Evolutionary conservation across 2,113 vertebrate genomes (phyloP), one percentile per base, ranked within the genome.

Genomic region (Campylorhamphus procurvoides): DNA sequence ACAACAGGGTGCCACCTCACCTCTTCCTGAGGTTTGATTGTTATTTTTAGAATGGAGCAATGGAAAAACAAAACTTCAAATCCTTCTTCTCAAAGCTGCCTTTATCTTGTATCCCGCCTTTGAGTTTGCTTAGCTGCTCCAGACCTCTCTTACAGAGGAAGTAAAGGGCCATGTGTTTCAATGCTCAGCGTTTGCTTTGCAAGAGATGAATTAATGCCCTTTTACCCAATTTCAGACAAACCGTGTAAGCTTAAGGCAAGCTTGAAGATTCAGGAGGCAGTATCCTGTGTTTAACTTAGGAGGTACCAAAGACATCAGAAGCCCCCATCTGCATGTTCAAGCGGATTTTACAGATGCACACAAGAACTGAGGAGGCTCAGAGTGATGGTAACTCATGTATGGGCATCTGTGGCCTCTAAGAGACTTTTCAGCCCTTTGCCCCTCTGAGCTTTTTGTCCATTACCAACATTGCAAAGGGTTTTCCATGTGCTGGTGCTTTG

Each of bases 61-160:
- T 92, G 69, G 80, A 80, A 96, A 85, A 84, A 24, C 18, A 86
- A 81, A n/a, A 27, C 46, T n/a, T 86, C 47, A 81, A 47, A 69
- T 69, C 23, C 16, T 67, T 82, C 42, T 79, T 83, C 80, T 86
- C 28, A 60, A 74, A 67, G 42, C 33, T 78, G 33, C 25, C 68
- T 93, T 87, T 78, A 89, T 84, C 79, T 87, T 52, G 16, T 44
- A 66, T 89, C 68, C 68, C 66, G 56, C 72, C 20, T 86, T 80
- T 73, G 47, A 81, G 40, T 71, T 90, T 89, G 12, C 39, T 78
- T 78, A 69, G 79, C 67, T 88, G 53, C 50, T 73, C 37, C 35
- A 76, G 50, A 53, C 24, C 33, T 49, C 60, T 87, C 16, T 59
- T 71, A n/a, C 0, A 2, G 52, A 49, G 68, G 80, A 95, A 93